Conservation (phyloP, 2,888 invertebrate genomes). For the Selenia dentaria region DNA sequence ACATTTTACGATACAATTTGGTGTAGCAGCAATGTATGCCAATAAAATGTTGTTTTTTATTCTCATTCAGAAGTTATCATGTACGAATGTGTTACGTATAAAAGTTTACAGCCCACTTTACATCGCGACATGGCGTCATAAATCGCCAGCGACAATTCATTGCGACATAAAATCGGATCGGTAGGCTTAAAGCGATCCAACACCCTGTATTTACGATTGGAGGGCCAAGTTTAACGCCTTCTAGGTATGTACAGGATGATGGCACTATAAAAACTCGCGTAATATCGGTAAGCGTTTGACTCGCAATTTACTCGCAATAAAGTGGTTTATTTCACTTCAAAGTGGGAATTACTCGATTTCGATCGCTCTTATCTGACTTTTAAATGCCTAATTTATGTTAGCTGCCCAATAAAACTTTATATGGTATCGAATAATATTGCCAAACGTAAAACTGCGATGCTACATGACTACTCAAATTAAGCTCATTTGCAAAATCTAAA, state of each 20-base stretch:
- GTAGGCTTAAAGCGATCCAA: conserved; percentile 65
- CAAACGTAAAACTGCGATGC: conserved; percentile 3
- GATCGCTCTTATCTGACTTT: conserved; percentile 22
- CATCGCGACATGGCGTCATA: conserved; percentile 58
- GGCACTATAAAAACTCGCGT: conserved; percentile 69
- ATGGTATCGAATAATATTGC: conserved; percentile 3
- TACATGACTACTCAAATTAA: too few species aligned
- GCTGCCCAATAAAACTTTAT: conserved; percentile 10
- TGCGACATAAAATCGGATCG: conserved; percentile 70
- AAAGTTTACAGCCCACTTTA: conserved; percentile 56
- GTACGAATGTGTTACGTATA: conserved; percentile 42
- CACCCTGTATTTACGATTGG: conserved; percentile 69
- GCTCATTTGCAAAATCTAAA: not conserved
- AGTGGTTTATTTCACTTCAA: conserved; percentile 46
- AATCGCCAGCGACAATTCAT: conserved; percentile 68
- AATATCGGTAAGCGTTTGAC: conserved; percentile 75
- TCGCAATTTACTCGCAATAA: conserved; percentile 57
- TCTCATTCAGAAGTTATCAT: conserved; percentile 33
- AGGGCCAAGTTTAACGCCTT: conserved; percentile 64
- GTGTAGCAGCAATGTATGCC: not conserved
- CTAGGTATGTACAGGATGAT: conserved; percentile 65
- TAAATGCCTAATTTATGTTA: conserved; percentile 20
- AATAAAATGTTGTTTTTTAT: conserved; percentile 4
- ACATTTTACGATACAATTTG: conserved; percentile 1
- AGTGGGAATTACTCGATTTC: conserved; percentile 36